Evolutionary conservation across 2,797 vertebrate genomes (phyloP), one percentile per base, ranked within the genome.

Genomic region (Vipera ursinii): DNA sequence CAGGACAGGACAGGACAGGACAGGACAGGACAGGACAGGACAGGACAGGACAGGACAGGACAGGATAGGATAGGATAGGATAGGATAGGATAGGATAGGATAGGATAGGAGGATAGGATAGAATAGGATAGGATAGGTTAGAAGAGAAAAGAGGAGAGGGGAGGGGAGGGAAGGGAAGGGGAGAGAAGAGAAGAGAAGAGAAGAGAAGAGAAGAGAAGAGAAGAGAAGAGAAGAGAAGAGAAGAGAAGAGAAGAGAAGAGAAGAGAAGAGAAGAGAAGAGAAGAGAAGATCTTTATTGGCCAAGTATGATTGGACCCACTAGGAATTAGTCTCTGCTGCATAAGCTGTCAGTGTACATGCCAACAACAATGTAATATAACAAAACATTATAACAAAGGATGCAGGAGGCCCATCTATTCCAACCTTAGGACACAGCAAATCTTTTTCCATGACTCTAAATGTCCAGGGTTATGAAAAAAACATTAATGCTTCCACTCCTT

Each of bases 61-160:
- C 17, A 1, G 56, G 3, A 57, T 0, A 59, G 57, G 2, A 59
- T 4, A 59, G 57, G 15, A 17, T 3, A 17, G 14, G 5, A 20
- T 15, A 20, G 57, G 5, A 4, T 0, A 6, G 57, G 38, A 38
- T 38, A 6, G 17, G 0, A 5, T 14, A 57, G 15, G 0, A 5
- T 14, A 57, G 56, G 3, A 57, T 1, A 59, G 57, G 2, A 20
- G 57, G 5, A 4, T 0, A 6, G 57, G 38, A 38, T 38, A 6
- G 17, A 0, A 5, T 14, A 57, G 15, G 0, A 5, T 14, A 6
- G 17, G 0, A 5, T 14, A 57, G 15, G 0, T 1, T 14, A 57
- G 15, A 0, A 5, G 56, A 57, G 17, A 6, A 1, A 3, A 8
- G 59, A 24, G 2, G 0, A 8, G 5, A 26, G 8, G 26, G 10